These are phyloP conservation scores for Coranthus polyacanthus DNA, from an alignment of 2,797 vertebrate species.

Conservation along the genomic window DNA sequence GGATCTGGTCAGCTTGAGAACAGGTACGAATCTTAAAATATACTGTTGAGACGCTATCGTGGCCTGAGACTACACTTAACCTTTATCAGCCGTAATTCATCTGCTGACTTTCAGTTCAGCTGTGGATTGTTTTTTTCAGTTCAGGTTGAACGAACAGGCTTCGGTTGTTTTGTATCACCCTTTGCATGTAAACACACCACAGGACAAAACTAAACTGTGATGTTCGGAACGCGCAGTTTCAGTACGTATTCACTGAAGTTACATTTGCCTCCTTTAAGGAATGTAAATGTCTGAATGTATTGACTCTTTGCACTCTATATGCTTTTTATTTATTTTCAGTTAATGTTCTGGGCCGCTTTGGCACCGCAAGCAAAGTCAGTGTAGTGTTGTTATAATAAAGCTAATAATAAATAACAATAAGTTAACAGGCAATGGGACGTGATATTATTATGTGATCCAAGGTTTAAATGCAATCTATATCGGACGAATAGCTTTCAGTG, in stretches of 20 bases:
- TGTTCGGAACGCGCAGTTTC: neutral
- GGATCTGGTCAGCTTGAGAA: constrained; percentile 46
- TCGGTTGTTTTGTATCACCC: neutral
- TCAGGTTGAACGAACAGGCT: neutral
- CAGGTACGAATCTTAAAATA: constrained; percentile 73
- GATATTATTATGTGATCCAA: no score
- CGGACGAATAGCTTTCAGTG: constrained; percentile 20
- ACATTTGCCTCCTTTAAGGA: no score
- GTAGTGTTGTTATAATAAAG: no score
- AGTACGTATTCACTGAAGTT: no score
- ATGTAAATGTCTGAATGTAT: no score
- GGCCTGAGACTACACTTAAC: neutral
- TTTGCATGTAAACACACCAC: neutral
- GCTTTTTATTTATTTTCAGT: no score
- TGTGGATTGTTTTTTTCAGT: neutral
- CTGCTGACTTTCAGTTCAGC: neutral
- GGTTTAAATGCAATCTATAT: no score
- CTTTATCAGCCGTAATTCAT: neutral
- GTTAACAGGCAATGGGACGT: no score
- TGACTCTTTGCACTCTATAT: no score
- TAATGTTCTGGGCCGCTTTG: no score
- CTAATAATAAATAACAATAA: no score
- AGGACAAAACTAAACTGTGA: neutral
- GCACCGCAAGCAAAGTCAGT: no score
- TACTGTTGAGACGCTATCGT: neutral